A percentile compares a stretch with the other conserved stretches of the same genome.
These are phyloP conservation scores for Smutsia gigantea DNA, from an alignment of 2,797 vertebrate genomes.

Conservation along the genomic window DNA sequence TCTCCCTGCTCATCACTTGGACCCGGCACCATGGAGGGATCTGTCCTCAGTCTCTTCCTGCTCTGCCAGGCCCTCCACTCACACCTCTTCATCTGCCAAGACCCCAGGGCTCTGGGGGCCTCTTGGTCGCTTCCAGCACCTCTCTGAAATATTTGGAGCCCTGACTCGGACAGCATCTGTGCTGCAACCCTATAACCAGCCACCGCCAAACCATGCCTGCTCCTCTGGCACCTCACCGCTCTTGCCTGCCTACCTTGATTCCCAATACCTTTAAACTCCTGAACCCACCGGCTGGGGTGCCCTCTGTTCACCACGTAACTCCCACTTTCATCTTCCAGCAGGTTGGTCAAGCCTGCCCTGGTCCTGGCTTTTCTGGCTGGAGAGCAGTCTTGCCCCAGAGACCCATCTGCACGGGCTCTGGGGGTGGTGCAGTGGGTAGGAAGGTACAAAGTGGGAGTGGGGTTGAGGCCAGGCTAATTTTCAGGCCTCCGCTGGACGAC, in stretches of 20 bases:
- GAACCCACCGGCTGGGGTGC: too few relatives aligned
- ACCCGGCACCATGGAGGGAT: background rate
- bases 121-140: background rate
- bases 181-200: background rate
- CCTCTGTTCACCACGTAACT: background rate
- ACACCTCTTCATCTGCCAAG: background rate
- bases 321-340: background rate
- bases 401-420: background rate
- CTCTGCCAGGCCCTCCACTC: rapidly evolving
- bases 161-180: background rate
- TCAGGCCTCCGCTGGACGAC: background rate
- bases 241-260: background rate
- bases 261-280: background rate
- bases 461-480: background rate
- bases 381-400: background rate
- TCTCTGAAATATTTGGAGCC: background rate
- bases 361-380: background rate
- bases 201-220: background rate
- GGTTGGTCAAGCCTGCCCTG: background rate
- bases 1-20: background rate
- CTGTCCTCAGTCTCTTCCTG: background rate
- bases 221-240: too few relatives aligned
- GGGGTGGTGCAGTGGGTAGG: background rate
- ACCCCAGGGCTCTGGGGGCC: background rate
- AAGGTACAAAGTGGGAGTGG: background rate